Evolutionary conservation across 1,140 invertebrate genomes (phyloP).

Genomic region (Apis dorsata): DNA sequence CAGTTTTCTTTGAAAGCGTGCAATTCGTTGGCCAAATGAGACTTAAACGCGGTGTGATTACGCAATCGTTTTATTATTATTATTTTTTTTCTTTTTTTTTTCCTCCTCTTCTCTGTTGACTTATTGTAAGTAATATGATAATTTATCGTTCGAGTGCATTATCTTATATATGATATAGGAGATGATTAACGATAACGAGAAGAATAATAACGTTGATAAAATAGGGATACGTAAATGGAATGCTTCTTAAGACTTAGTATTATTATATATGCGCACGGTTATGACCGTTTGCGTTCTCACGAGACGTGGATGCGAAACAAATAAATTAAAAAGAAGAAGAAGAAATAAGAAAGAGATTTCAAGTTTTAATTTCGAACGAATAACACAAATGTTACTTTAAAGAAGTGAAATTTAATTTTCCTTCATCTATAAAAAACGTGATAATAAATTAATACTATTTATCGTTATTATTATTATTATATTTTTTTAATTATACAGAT

Average conservation of each 20-base stretch:
- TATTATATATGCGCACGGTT: conserved; percentile 35
- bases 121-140: conserved; percentile 59
- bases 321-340: not conserved
- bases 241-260: conserved; percentile 55
- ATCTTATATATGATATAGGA: conserved; percentile 49
- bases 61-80: conserved; percentile 36
- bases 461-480: too few species aligned
- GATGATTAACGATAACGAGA: conserved; percentile 20
- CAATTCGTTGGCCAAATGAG: conserved; percentile 59
- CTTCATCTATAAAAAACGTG: too few species aligned
- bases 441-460: too few species aligned
- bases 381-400: too few species aligned
- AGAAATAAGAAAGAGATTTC: not conserved
- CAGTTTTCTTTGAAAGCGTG: conserved; percentile 48
- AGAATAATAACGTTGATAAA: conserved; percentile 33
- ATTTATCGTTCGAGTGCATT: conserved; percentile 56
- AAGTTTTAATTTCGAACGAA: too few species aligned
- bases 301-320: too few species aligned
- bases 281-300: not conserved
- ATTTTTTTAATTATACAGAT: too few species aligned
- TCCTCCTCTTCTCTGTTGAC: conserved; percentile 48
- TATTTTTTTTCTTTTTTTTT: not conserved
- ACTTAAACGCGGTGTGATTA: conserved; percentile 52
- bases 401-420: too few species aligned
- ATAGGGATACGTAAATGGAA: conserved; percentile 36